phyloP scores from a whole-genome alignment of 2,113 vertebrate genomes.

The Neolamprologus longior region DNA sequence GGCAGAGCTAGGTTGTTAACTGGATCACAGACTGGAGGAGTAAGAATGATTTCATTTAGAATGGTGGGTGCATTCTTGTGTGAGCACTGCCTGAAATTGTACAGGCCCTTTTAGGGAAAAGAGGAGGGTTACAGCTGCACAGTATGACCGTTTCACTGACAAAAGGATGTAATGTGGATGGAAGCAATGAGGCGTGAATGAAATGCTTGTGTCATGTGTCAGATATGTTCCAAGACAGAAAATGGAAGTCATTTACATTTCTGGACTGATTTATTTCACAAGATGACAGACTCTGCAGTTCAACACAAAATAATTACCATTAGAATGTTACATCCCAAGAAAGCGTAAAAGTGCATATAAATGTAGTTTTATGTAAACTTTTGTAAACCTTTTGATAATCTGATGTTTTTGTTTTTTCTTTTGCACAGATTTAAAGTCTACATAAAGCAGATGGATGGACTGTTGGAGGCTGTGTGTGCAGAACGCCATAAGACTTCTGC shows the following conservation, averaged over 20 bases:
- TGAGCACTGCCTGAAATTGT: constrained; percentile 37
- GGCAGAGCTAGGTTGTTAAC: constrained; percentile 39
- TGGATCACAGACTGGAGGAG: constrained; percentile 30
- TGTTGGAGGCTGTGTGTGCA: neutral
- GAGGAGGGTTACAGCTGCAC: constrained; percentile 23
- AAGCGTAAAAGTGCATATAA: neutral
- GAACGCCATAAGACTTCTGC: neutral
- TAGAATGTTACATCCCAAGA: neutral
- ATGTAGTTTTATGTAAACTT: neutral
- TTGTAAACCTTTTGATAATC: neutral
- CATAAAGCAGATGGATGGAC: neutral
- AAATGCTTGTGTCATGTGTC: constrained; percentile 46
- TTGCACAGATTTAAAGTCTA: neutral
- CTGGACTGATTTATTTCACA: neutral
- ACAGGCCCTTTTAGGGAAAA: neutral
- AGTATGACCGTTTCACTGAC: constrained; percentile 39
- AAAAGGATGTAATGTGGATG: constrained; percentile 48
- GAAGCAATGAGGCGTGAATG: constrained; percentile 36
- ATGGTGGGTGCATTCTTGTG: constrained; percentile 26
- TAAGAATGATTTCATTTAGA: constrained; percentile 55
- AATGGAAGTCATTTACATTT: constrained; percentile 40
- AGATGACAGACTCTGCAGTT: neutral
- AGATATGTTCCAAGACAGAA: constrained; percentile 38
- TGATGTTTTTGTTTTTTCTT: neutral
- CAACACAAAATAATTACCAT: neutral